Evolutionary conservation across 2,113 vertebrate species (phyloP), one percentile per base, ranked within the genome.

Genomic region (Mixornis gularis): DNA sequence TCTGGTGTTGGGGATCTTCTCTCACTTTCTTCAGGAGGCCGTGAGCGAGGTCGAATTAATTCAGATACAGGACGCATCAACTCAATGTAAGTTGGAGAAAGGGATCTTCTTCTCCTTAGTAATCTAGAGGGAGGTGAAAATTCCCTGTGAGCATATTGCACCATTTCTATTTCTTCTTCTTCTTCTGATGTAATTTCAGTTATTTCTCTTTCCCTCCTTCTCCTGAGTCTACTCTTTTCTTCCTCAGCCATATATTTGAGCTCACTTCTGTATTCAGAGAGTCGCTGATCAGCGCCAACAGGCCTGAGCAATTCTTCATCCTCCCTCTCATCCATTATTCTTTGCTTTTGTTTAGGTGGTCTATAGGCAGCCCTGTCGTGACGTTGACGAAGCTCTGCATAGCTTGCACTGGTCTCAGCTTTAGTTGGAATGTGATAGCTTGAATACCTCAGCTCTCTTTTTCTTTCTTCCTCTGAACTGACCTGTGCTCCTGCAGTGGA

Each of bases 221-320:
- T 95, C 85, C 96, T 97, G 73, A 97, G 95, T 87, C 95, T 98
- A 12, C 97, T 98, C 95, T 98, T 99, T 69, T 99, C 99, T 92
- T 99, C 98, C 59, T 96, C 97, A 56, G 99, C 98, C 91, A 99
- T 98, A 59, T 97, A 98, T 94, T 98, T 98, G 10, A 99, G 98
- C 93, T 99, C 97, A 73, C 98, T 99, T 92, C 95, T 99, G 95
- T 99, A 99, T 59, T 98, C 97, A 12, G 98, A 97, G 78, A 99
- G 98, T 74, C 97, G 98, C 87, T 98, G 98, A 52, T 92, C 92
- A 51, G 98, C 97, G 10, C 94, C 97, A 53, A 98, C 97, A n/a
- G 99, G 98, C 17, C 98, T 98, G 40, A 99, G 98, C 73, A 99
- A 95, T 95, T 99, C 99, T 79, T 98, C 97, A n/a, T 99, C 99